phyloP scores from a whole-genome alignment of 2,797 vertebrate genomes.

The Orientallactaga sibirica region DNA sequence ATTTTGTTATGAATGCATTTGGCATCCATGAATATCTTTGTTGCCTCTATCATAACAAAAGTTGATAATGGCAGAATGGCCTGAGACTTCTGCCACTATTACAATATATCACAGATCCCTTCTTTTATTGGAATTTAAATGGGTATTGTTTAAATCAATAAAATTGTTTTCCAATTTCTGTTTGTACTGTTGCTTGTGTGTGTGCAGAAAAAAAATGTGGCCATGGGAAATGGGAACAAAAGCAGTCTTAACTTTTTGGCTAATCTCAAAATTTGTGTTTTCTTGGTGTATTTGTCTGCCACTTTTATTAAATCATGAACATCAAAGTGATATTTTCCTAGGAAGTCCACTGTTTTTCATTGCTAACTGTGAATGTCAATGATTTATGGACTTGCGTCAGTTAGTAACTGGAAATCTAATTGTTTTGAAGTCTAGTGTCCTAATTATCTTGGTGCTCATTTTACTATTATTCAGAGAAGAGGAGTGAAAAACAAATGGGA shows the following conservation, averaged over 20 bases:
- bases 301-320: not conserved
- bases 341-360: not conserved
- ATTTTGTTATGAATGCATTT: too few species aligned
- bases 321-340: not conserved
- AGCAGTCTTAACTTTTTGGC: not conserved
- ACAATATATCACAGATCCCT: not conserved
- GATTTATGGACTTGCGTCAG: not conserved
- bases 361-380: not conserved
- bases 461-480: slow-evolving; percentile 19
- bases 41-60: not conserved
- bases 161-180: slow-evolving; percentile 6
- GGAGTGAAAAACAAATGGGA: not conserved
- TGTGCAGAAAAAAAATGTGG: not conserved
- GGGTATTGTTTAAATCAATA: slow-evolving; percentile 21
- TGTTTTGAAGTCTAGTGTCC: not conserved
- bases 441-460: not conserved
- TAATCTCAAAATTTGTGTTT: not conserved
- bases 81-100: not conserved
- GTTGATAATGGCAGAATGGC: not conserved
- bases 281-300: not conserved
- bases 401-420: not conserved
- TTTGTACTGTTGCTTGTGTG: not conserved
- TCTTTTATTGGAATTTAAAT: not conserved
- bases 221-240: not conserved
- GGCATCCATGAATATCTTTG: too few species aligned